A percentile compares a stretch with the other conserved stretches of the same genome.
phyloP scores from a whole-genome alignment of 2,888 invertebrate genomes.

The Leucoptera coffeella region DNA sequence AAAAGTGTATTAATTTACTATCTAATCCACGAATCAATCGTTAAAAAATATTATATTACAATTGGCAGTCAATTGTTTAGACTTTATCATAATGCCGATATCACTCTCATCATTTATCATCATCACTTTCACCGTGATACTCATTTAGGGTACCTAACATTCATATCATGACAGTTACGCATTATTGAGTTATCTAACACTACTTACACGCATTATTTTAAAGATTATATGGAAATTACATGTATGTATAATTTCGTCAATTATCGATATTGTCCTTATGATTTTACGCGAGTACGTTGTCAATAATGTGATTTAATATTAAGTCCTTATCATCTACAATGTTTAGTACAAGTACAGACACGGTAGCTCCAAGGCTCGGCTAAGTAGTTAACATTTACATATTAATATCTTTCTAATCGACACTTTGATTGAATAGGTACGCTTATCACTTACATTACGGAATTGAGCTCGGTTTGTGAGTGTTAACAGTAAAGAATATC shows the following conservation, averaged over 20 bases:
- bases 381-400: too few relatives aligned
- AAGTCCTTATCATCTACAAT: too few relatives aligned
- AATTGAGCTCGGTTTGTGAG: slow-evolving; percentile 49
- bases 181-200: too few relatives aligned
- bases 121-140: slow-evolving; percentile 28
- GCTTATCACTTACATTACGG: slow-evolving; percentile 35
- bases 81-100: too few relatives aligned
- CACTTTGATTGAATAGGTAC: slow-evolving; percentile 24
- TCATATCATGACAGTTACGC: too few relatives aligned
- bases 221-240: slow-evolving; percentile 28
- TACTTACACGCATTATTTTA: slow-evolving; percentile 37
- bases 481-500: slow-evolving; percentile 21
- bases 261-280: slow-evolving; percentile 50
- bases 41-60: slow-evolving; percentile 39
- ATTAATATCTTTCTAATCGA: slow-evolving; percentile 24
- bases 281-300: slow-evolving; percentile 49
- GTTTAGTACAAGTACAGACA: too few relatives aligned
- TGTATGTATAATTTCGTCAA: slow-evolving; percentile 29
- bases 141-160: too few relatives aligned
- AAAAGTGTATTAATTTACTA: too few relatives aligned
- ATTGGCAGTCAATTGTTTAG: slow-evolving; percentile 53
- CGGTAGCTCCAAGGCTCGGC: too few relatives aligned
- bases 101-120: too few relatives aligned
- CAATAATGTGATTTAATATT: too few relatives aligned
- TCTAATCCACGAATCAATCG: too few relatives aligned